Percentiles rank a stretch among this genome's conserved stretches.
Conservation (phyloP, 2,113 vertebrate genomes). For the Alectura lathami region DNA sequence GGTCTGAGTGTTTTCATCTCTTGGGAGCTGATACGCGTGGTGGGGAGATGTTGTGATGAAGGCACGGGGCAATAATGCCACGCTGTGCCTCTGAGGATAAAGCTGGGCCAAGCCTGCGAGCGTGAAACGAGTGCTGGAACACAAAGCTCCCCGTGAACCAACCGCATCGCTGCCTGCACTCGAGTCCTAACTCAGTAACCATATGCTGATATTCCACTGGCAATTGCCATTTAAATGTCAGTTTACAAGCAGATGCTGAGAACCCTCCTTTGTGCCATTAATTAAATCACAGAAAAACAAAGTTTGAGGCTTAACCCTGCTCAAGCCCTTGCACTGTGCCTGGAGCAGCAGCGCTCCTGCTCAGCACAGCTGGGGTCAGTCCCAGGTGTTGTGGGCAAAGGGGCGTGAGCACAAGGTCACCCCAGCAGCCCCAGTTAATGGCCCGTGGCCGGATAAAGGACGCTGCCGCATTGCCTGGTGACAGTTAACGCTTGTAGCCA, state of each 20-base stretch:
- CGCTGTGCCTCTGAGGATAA: not conserved
- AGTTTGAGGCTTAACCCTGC: not conserved
- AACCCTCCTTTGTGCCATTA: not conserved
- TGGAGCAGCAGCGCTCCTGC: not conserved
- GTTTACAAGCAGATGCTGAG: slow-evolving; percentile 69
- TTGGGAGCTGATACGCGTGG: not conserved
- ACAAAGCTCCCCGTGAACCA: not conserved
- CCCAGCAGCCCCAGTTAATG: not conserved
- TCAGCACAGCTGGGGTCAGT: not conserved
- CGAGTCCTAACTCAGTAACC: slow-evolving; percentile 54
- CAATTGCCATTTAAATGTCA: slow-evolving; percentile 76
- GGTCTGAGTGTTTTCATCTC: not conserved
- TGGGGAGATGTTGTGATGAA: not conserved
- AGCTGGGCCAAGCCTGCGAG: not conserved
- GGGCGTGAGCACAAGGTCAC: not conserved
- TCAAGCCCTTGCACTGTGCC: not conserved
- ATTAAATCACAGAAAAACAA: slow-evolving; percentile 34
- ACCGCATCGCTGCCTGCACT: slow-evolving; percentile 32
- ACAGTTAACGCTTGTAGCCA: not conserved
- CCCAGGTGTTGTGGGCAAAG: not conserved
- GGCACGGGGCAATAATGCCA: not conserved
- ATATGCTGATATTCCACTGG: slow-evolving; percentile 67
- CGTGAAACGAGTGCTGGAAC: not conserved
- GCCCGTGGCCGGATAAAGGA: not conserved
- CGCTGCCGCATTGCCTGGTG: not conserved